Base-by-base conservation (phyloP, 2,113 vertebrate species). In the Ceuthmochares aereus region DNA sequence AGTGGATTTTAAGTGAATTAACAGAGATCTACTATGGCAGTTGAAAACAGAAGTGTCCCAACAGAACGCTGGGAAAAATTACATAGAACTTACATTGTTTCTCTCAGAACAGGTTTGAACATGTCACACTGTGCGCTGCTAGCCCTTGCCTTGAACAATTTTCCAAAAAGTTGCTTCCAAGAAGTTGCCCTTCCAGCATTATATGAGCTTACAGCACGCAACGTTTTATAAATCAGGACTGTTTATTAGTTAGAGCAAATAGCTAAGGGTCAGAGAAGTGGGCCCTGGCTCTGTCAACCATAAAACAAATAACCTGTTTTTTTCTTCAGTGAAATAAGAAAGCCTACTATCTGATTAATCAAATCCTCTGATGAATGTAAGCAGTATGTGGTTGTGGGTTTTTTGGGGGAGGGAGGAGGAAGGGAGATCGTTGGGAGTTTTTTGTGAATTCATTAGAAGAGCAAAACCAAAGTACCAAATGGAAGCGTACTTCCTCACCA, bases 351-450 rank as follows among this genome's bases (percentile, higher is more conserved):
- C 67, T 54, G 22, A 27, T 72, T 51, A 64, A 49, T 62, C 26
- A 67, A 55, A 54, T 70, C 13, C 21, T 43, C 64, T 22, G 29
- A 68, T 20, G 7, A 68, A 58, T 6, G 49, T 8, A 72, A 72
- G 14, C 52, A 15, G 36, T 45, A 76, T 6, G 13, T 68, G 51
- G 40, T 40, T 40, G 40, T 40, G 40, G 40, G 40, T 9, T 40
- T 40, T 40, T 40, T 40, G 9, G 49, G 49, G 49, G 22, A 8
- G 23, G 13, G 27, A 12, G 52, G 12, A 52, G 51, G 25, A 32
- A 17, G 19, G 3, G 9, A 1, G 1, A 1, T 27, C 26, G 4
- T 6, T 49, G 32, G 27, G 3, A 1, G 7, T 67, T 78, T 30
- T 54, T 54, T 55, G 52, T 60, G 54, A 83, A 32, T 60, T 88